Conservation (phyloP, 2,888 invertebrate species). For the Morpho deidamia region DNA sequence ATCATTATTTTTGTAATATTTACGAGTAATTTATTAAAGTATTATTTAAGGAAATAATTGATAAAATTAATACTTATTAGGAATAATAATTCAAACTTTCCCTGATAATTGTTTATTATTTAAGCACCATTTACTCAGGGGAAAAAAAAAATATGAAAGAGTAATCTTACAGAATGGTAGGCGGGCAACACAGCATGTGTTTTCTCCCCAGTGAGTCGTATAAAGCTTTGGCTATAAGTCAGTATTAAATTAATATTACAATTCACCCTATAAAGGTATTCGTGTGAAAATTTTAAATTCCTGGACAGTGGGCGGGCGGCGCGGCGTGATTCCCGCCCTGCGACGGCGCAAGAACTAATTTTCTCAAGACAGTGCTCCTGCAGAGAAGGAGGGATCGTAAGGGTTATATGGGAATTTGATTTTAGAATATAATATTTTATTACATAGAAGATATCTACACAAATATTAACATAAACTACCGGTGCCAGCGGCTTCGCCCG, state of each 20-base stretch:
- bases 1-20: too few species aligned
- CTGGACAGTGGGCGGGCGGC: conserved; percentile 40
- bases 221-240: too few species aligned
- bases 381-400: not conserved
- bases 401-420: not conserved
- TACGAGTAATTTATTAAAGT: too few species aligned
- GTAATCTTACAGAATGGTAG: not conserved
- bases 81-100: too few species aligned
- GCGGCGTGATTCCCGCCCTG: conserved; percentile 40
- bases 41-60: too few species aligned
- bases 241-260: not conserved
- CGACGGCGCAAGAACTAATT: conserved; percentile 18
- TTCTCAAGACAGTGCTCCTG: conserved; percentile 9
- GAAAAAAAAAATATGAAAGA: not conserved
- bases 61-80: too few species aligned
- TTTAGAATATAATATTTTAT: not conserved
- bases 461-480: too few species aligned
- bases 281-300: conserved; percentile 19
- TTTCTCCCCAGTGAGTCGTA: not conserved
- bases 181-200: conserved; percentile 3
- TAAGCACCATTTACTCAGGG: too few species aligned
- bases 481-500: too few species aligned
- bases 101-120: too few species aligned
- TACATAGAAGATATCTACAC: too few species aligned
- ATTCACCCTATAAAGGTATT: conserved; percentile 1